phyloP scores from a whole-genome alignment of 2,113 vertebrate species.

The Aleadryas rufinucha region DNA sequence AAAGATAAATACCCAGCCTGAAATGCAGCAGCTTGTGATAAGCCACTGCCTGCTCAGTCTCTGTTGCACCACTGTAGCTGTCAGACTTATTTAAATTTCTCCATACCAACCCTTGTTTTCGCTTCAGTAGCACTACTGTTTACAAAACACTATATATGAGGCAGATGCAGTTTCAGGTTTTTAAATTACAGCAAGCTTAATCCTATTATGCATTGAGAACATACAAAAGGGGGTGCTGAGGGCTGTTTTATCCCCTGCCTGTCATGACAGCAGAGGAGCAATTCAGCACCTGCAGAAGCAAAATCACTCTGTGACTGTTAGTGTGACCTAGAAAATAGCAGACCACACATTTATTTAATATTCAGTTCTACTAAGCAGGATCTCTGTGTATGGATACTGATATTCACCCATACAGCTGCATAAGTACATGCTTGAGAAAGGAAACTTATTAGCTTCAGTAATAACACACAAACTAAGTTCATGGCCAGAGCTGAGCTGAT shows the following conservation, averaged over 20 bases:
- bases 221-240: background rate
- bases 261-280: background rate
- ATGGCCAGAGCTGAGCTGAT: background rate
- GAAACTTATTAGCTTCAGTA: background rate
- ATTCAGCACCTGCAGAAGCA: background rate
- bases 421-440: background rate
- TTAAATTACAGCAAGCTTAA: background rate
- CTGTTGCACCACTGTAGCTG: background rate
- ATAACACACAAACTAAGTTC: background rate
- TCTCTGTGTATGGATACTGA: background rate
- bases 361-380: background rate
- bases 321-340: background rate
- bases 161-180: background rate
- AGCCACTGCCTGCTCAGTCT: background rate
- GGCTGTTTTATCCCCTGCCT: background rate
- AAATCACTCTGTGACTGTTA: background rate
- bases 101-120: background rate
- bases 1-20: background rate
- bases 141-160: background rate
- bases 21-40: background rate
- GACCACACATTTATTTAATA: background rate
- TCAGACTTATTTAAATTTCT: background rate
- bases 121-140: background rate
- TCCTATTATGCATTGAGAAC: background rate
- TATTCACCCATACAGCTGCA: background rate